These are phyloP conservation scores for Callimorpha dominula DNA, from an alignment of 2,888 invertebrate species.

Conservation along the genomic window DNA sequence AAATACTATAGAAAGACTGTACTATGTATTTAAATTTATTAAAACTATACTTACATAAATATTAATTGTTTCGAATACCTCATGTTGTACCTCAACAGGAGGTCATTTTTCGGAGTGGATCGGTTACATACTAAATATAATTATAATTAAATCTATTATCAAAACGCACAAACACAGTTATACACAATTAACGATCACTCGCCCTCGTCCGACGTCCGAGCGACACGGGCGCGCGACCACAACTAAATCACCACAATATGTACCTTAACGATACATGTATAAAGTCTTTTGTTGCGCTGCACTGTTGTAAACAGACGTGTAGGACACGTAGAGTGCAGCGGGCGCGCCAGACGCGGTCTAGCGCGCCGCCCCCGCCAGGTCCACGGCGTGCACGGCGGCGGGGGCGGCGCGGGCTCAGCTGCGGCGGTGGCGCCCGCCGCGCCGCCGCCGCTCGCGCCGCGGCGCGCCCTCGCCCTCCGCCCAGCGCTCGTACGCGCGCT, in stretches of 20 bases:
- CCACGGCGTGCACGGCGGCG: constrained; percentile 80
- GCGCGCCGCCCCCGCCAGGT: constrained; percentile 80
- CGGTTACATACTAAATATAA: not conserved
- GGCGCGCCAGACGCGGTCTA: constrained; percentile 7
- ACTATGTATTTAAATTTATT: too few relatives aligned
- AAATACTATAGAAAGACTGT: too few relatives aligned
- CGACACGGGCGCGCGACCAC: not conserved
- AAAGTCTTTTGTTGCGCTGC: not conserved
- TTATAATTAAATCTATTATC: not conserved
- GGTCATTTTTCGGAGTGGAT: not conserved
- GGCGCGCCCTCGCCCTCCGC: constrained; percentile 81
- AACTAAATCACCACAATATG: not conserved
- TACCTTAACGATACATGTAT: not conserved
- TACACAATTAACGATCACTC: not conserved
- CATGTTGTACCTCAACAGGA: too few relatives aligned
- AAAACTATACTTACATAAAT: too few relatives aligned
- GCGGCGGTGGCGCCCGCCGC: constrained; percentile 73
- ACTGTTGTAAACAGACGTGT: too few relatives aligned
- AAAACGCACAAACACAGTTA: constrained; percentile 1
- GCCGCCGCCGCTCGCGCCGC: constrained; percentile 69
- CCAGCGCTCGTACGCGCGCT: constrained; percentile 92
- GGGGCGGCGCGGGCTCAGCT: constrained; percentile 86
- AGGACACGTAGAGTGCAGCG: too few relatives aligned
- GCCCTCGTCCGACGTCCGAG: not conserved
- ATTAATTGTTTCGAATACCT: too few relatives aligned